Evolutionary conservation across 1,140 invertebrate genomes (phyloP).

Genomic region (Nebria ingens): DNA sequence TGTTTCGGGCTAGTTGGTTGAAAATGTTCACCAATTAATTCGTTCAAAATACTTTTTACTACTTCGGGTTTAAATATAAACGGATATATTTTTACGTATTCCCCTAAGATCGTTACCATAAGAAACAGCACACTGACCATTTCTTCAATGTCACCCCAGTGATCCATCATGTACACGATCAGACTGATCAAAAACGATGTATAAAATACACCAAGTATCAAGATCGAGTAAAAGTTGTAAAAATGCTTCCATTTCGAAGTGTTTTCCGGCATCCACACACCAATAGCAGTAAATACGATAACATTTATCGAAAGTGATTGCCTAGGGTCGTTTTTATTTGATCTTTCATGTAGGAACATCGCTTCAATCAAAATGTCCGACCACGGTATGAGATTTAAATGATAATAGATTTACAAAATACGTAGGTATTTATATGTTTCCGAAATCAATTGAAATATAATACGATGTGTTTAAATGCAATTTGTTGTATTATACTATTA

Average conservation of each 20-base stretch:
- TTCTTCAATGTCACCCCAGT: slow-evolving; percentile 16
- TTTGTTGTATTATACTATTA: too few relatives aligned
- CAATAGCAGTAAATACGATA: background rate
- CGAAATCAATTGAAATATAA: too few relatives aligned
- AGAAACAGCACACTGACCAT: slow-evolving; percentile 19
- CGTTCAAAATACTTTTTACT: slow-evolving; percentile 10
- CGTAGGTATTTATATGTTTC: too few relatives aligned
- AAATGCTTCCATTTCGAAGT: background rate
- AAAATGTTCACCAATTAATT: slow-evolving; percentile 16
- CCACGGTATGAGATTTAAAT: too few relatives aligned
- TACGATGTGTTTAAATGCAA: too few relatives aligned
- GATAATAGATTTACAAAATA: too few relatives aligned
- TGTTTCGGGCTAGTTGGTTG: background rate
- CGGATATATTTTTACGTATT: slow-evolving; percentile 15
- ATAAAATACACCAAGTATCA: background rate
- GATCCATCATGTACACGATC: slow-evolving; percentile 10
- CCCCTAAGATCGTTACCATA: slow-evolving; percentile 17
- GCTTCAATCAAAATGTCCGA: too few relatives aligned
- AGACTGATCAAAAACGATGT: background rate
- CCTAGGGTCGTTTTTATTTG: background rate
- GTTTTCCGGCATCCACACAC: background rate
- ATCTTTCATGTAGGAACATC: too few relatives aligned
- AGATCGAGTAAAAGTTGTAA: background rate
- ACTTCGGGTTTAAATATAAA: slow-evolving; percentile 6
- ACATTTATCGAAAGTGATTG: background rate